Evolutionary conservation across 2,888 invertebrate genomes (phyloP).

Genomic region (Ochropleura leucogaster): DNA sequence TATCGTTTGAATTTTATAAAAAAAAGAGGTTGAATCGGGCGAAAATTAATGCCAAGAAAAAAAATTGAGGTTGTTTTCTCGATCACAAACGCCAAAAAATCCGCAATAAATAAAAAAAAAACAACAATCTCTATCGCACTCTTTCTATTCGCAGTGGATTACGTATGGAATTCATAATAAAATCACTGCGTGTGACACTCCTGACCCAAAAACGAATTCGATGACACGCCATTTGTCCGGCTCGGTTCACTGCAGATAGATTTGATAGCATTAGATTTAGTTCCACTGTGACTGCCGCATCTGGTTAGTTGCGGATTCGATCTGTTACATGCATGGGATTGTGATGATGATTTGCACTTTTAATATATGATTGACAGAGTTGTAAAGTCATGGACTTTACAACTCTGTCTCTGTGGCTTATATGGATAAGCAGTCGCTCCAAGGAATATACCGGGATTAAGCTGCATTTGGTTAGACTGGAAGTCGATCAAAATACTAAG

Average conservation of each 20-base stretch:
- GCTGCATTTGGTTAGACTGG: no score
- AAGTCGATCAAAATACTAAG: no score
- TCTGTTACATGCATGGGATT: not conserved
- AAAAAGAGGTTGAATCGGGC: constrained; percentile 14
- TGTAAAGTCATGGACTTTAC: no score
- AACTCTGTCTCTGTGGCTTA: no score
- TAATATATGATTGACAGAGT: not conserved
- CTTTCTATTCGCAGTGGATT: not conserved
- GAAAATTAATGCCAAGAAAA: constrained; percentile 2
- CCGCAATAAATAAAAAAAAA: no score
- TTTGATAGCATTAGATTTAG: constrained; percentile 45
- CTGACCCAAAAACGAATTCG: constrained; percentile 58
- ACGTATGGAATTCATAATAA: constrained; percentile 24
- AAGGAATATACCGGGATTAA: no score
- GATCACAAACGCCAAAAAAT: not conserved
- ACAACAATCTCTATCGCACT: not conserved
- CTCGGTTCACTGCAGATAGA: constrained; percentile 52
- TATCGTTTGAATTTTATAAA: constrained; percentile 19
- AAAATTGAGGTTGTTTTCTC: not conserved
- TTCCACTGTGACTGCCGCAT: constrained; percentile 33
- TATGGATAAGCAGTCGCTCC: no score
- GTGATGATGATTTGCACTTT: constrained; percentile 12
- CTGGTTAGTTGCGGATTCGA: constrained; percentile 26
- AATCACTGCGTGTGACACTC: constrained; percentile 39
- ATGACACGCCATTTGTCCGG: constrained; percentile 57